These are phyloP conservation scores for Yasuhikotakia modesta DNA, from an alignment of 2,797 vertebrate genomes.

Conservation along the genomic window DNA sequence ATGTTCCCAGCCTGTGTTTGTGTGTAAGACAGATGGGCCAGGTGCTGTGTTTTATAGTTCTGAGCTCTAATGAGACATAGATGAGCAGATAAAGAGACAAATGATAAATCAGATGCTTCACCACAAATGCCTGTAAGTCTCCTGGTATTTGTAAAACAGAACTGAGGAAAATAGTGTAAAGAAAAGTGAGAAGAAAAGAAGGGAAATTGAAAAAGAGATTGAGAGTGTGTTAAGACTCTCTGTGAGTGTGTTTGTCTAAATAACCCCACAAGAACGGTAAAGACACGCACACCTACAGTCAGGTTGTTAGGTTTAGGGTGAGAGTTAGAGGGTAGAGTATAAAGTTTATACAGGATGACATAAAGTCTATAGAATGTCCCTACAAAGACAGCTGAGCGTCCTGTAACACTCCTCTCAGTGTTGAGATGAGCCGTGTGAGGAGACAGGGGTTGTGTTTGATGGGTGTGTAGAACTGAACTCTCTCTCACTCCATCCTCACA, in stretches of 20 bases:
- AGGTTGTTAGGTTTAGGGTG: too few species aligned
- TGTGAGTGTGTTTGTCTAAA: conserved; percentile 33
- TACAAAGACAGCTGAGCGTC: too few species aligned
- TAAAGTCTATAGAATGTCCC: too few species aligned
- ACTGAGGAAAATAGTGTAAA: conserved; percentile 17
- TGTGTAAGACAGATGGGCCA: conserved; percentile 44
- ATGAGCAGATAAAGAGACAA: conserved; percentile 50
- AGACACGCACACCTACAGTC: too few species aligned
- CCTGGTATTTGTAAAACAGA: conserved; percentile 12
- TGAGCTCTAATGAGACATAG: conserved; percentile 52
- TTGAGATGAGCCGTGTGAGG: conserved; percentile 87
- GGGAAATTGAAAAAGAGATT: conserved; percentile 28
- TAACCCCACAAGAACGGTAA: too few species aligned
- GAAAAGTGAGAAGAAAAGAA: conserved; percentile 1
- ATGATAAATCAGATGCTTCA: conserved; percentile 44
- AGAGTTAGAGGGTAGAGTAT: too few species aligned
- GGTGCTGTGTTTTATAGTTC: conserved; percentile 42
- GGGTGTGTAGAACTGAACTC: conserved; percentile 95
- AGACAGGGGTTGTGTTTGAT: conserved; percentile 92
- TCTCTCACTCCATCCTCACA: conserved; percentile 89
- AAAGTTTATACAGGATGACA: too few species aligned
- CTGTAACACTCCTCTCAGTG: too few species aligned
- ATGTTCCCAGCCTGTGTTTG: conserved; percentile 11
- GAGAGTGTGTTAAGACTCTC: conserved; percentile 38
- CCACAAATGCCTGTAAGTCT: conserved; percentile 44